Conservation (phyloP, 2,888 invertebrate genomes). For the Ptychoptera contaminata region DNA sequence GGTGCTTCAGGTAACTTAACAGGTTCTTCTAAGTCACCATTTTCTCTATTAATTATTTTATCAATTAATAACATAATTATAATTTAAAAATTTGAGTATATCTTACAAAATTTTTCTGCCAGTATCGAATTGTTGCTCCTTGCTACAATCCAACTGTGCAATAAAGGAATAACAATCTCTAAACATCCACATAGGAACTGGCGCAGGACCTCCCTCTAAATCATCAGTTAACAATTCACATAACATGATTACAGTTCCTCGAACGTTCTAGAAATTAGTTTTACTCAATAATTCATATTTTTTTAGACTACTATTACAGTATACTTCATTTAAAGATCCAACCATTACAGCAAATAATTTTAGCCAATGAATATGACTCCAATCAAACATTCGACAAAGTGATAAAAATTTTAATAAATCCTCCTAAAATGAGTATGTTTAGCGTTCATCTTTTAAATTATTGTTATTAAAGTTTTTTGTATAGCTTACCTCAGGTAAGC, state of each 20-base stretch:
- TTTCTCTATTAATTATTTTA: no score
- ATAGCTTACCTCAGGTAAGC: constrained; percentile 19
- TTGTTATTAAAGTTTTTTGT: no score
- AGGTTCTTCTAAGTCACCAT: constrained; percentile 12
- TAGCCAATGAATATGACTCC: constrained; percentile 44
- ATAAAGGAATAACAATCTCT: constrained; percentile 41
- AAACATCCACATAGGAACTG: constrained; percentile 49
- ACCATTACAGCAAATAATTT: constrained; percentile 61
- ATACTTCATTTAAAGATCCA: constrained; percentile 46
- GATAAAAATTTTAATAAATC: constrained; percentile 43
- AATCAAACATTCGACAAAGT: constrained; percentile 38
- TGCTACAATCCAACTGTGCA: constrained; percentile 34
- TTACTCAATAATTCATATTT: neutral
- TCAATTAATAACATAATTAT: no score
- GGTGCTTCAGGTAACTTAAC: constrained; percentile 12
- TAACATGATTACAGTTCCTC: constrained; percentile 61
- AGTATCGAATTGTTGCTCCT: constrained; percentile 14
- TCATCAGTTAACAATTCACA: constrained; percentile 72
- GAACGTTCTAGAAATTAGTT: constrained; percentile 39
- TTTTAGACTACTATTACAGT: constrained; percentile 9
- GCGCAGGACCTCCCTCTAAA: constrained; percentile 67
- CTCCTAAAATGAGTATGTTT: constrained; percentile 11
- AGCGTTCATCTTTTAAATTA: no score
- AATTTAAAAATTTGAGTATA: no score
- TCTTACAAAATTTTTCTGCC: constrained; percentile 15